Evolutionary conservation across 2,797 vertebrate species (phyloP).

Genomic region (Poeciliopsis turneri): DNA sequence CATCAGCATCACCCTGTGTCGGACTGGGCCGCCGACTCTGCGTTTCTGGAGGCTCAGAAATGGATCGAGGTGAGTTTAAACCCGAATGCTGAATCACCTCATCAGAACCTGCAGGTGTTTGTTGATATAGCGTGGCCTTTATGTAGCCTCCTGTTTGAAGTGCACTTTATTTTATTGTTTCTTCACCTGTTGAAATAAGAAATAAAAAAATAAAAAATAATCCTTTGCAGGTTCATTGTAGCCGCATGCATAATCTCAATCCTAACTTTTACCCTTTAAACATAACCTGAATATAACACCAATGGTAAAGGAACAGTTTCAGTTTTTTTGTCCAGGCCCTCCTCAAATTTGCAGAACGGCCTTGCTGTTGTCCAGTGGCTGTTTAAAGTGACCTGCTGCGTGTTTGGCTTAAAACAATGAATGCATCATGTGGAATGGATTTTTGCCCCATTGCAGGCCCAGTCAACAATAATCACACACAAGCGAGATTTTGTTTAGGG

Average conservation of each 20-base stretch:
- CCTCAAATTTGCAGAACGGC: constrained; percentile 27
- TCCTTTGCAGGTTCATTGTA: fast-evolving
- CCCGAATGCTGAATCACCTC: background rate
- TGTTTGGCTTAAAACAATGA: constrained; percentile 71
- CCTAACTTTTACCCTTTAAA: background rate
- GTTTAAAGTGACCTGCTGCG: constrained; percentile 46
- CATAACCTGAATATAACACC: background rate
- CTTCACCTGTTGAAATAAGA: constrained; percentile 76
- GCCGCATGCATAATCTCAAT: background rate
- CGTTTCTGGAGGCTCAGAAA: constrained; percentile 90
- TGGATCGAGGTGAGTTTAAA: constrained; percentile 93
- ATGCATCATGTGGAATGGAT: constrained; percentile 78
- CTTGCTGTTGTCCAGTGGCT: constrained; percentile 48
- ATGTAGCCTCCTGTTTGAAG: constrained; percentile 2
- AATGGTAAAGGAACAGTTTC: background rate
- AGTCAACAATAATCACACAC: constrained; percentile 72
- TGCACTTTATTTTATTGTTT: constrained; percentile 39
- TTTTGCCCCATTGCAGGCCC: constrained; percentile 62
- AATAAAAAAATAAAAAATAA: background rate
- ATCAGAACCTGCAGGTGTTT: constrained; percentile 19
- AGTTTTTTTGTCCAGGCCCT: background rate
- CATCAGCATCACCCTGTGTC: constrained; percentile 77
- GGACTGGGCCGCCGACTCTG: constrained; percentile 81
- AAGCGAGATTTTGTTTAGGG: constrained; percentile 71
- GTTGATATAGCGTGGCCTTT: constrained; percentile 22